A percentile compares a stretch with the other conserved stretches of the same genome.
Evolutionary conservation across 2,113 vertebrate genomes (phyloP).

Genomic region (Saimiri boliviensis): DNA sequence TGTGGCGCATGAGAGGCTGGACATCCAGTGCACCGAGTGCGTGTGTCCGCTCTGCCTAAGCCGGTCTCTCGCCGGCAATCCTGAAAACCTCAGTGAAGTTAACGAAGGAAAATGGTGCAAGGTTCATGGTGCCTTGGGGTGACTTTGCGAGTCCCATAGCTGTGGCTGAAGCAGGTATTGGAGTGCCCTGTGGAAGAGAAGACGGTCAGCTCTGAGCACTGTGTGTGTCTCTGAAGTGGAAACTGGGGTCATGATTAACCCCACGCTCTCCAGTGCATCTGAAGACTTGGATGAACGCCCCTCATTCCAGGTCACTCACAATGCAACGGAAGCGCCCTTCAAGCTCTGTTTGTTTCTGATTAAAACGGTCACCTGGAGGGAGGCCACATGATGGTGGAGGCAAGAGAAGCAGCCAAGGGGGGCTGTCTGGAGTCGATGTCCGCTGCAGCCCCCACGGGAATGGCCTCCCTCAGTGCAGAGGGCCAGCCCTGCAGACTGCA

Average conservation of each 20-base stretch:
- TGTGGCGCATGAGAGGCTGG: neutral
- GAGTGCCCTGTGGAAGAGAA: rapidly evolving
- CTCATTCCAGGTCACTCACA: neutral
- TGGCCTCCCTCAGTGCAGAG: neutral
- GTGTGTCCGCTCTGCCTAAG: rapidly evolving
- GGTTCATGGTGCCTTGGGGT: too few relatives aligned
- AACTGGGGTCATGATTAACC: rapidly evolving
- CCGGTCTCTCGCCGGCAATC: rapidly evolving
- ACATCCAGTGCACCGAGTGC: rapidly evolving
- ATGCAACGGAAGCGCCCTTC: rapidly evolving
- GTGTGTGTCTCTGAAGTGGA: rapidly evolving
- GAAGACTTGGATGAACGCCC: neutral
- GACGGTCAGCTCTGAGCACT: rapidly evolving
- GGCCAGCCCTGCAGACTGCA: neutral
- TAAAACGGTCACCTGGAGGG: neutral
- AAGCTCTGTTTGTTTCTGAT: neutral
- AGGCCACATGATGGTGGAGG: rapidly evolving
- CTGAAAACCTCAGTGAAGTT: neutral
- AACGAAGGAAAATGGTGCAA: neutral
- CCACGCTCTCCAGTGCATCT: too few relatives aligned
- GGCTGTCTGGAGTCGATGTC: rapidly evolving
- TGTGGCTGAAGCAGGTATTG: rapidly evolving
- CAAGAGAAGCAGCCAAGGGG: rapidly evolving
- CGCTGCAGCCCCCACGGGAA: rapidly evolving
- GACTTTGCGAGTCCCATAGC: rapidly evolving